These are phyloP conservation scores for Pseudopipra pipra DNA, from an alignment of 2,113 vertebrate genomes.

Conservation along the genomic window DNA sequence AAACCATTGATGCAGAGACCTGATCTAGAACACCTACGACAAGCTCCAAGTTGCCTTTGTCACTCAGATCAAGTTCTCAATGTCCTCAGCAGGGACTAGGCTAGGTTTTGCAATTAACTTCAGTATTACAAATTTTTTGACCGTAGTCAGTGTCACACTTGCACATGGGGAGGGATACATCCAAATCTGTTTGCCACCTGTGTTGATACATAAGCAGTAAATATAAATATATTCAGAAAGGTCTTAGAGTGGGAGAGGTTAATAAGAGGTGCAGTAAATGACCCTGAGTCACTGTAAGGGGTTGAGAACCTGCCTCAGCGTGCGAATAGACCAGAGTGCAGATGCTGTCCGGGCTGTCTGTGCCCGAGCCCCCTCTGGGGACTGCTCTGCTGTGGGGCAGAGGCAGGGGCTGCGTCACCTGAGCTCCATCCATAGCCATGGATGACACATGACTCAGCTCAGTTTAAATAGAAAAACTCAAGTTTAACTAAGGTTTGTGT, in stretches of 20 bases:
- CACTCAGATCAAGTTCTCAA: not conserved
- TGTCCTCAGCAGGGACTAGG: not conserved
- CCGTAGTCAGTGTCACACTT: not conserved
- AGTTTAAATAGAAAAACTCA: not conserved
- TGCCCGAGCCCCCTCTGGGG: not conserved
- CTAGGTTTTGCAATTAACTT: not conserved
- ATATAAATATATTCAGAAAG: not conserved
- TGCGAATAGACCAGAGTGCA: not conserved
- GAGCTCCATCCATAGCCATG: fast-evolving
- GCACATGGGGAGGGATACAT: not conserved
- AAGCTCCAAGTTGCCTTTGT: not conserved
- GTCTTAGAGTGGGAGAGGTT: not conserved
- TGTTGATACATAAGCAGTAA: not conserved
- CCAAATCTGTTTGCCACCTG: not conserved
- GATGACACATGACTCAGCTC: not conserved
- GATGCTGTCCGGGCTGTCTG: not conserved
- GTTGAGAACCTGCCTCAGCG: not conserved
- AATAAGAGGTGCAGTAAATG: not conserved
- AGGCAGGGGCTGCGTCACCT: not conserved
- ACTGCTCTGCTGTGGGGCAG: not conserved
- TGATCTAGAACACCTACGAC: not conserved
- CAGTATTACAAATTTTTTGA: not conserved
- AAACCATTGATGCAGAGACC: not conserved
- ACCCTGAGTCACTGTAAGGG: not conserved
- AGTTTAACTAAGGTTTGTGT: not conserved